These are phyloP conservation scores for Lypha dubia DNA, from an alignment of 2,888 invertebrate genomes.

Conservation along the genomic window DNA sequence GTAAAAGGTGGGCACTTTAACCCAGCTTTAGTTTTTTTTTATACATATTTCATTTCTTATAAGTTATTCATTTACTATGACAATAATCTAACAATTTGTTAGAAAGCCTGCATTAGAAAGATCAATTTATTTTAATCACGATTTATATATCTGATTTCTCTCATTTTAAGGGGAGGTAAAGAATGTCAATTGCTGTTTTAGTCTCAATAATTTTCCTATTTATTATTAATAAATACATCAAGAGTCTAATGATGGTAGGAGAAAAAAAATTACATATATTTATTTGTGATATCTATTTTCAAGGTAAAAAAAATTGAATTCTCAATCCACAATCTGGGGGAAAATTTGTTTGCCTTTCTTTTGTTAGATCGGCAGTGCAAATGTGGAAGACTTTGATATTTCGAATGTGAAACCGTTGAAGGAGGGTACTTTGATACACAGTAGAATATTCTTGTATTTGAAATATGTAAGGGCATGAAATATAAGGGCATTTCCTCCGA, in stretches of 20 bases:
- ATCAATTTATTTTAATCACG: constrained; percentile 70
- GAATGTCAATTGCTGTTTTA: constrained; percentile 37
- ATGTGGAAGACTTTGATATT: too few relatives aligned
- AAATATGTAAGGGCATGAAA: too few relatives aligned
- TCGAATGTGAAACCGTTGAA: too few relatives aligned
- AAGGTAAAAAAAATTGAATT: constrained; percentile 16
- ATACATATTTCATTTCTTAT: background rate
- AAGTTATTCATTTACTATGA: constrained; percentile 11
- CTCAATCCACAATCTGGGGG: too few relatives aligned
- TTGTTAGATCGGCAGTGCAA: background rate
- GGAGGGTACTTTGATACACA: too few relatives aligned
- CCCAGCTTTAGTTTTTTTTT: constrained; percentile 47
- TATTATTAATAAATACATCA: constrained; percentile 47
- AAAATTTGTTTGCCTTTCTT: too few relatives aligned
- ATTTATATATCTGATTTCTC: constrained; percentile 45
- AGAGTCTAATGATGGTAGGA: constrained; percentile 36
- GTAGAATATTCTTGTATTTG: too few relatives aligned
- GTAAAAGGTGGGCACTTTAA: constrained; percentile 66
- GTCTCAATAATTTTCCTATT: constrained; percentile 34
- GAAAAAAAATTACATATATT: constrained; percentile 29
- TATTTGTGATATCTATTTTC: too few relatives aligned
- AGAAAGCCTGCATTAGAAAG: constrained; percentile 51
- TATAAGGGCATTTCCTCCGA: too few relatives aligned
- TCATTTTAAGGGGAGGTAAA: constrained; percentile 10
- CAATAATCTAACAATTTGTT: background rate